Evolutionary conservation across 2,888 invertebrate genomes (phyloP).

Genomic region (Anoplius nigerrimus): DNA sequence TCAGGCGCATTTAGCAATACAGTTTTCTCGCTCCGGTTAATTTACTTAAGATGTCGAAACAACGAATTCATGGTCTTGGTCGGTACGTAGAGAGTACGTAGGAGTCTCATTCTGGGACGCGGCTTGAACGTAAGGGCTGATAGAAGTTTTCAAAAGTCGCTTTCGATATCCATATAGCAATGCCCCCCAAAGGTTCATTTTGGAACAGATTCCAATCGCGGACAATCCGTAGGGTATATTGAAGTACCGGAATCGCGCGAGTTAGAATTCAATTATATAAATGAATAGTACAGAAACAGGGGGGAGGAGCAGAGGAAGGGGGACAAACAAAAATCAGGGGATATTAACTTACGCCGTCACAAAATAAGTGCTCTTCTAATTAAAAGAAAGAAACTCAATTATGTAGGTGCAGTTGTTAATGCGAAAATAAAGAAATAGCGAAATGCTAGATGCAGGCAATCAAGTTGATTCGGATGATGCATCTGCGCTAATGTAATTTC

Average conservation of each 20-base stretch:
- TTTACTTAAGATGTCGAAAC: too few relatives aligned
- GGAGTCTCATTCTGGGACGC: too few relatives aligned
- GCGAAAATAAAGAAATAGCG: conserved; percentile 34
- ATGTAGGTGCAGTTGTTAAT: conserved; percentile 38
- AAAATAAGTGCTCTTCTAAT: conserved; percentile 72
- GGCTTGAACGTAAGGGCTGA: too few relatives aligned
- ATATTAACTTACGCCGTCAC: conserved; percentile 67
- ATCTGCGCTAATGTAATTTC: conserved; percentile 32
- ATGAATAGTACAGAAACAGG: not conserved
- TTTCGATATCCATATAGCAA: too few relatives aligned
- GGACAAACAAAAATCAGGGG: too few relatives aligned
- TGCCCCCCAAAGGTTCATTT: too few relatives aligned
- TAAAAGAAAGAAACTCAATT: conserved; percentile 52
- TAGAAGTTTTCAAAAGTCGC: too few relatives aligned
- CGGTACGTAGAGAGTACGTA: too few relatives aligned
- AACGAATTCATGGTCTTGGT: too few relatives aligned
- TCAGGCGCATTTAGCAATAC: too few relatives aligned
- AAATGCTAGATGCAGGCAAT: conserved; percentile 19
- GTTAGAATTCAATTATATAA: not conserved
- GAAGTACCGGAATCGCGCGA: not conserved
- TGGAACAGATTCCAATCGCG: not conserved
- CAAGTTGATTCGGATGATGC: conserved; percentile 16
- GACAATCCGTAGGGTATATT: conserved; percentile 11
- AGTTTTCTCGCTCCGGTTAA: too few relatives aligned
- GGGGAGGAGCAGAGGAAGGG: too few relatives aligned